Evolutionary conservation across 2,888 invertebrate species (phyloP), one percentile per base, ranked within the genome.

Genomic region (Apodemia hepburni): DNA sequence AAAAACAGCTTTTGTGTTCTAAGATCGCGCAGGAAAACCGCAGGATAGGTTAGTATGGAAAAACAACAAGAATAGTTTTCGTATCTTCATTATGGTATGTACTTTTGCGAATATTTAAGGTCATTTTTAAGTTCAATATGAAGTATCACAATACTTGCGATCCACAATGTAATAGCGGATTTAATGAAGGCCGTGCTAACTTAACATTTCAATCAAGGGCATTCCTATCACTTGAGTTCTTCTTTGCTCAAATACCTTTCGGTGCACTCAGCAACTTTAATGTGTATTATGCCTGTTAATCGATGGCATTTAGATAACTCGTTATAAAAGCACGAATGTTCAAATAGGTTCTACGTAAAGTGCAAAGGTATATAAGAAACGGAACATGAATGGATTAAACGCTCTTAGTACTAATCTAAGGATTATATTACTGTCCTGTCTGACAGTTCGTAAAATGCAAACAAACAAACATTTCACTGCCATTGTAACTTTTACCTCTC

Each of bases 151-250:
- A 57, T 57, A 27, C 27, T 29, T 47, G 45, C 27, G 7, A 27
- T 27, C 54, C 54, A 27, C 54, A 42, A 58, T 12, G 62, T 58
- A 62, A 64, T 65, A 63, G 64, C 66, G 69, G 66, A 69, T 68
- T 65, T 63, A 49, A 66, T 63, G 66, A 69, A 70, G 70, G 70
- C 66, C 65, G 66, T 51, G 64, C 65, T 65, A 67, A 69, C 65
- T 69, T 68, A 70, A 69, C 69, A 68, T 70, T 68, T 69, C 61
- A 67, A 68, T 66, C 70, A 70, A 70, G 70, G 70, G 68, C 70
- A 64, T 70, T 70, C 68, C 70, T 68, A 69, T 70, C 69, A 68
- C 70, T 68, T 63, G 54, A 57, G 54, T 57, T 57, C 54, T 57
- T 57, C 54, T 57, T 57, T 57, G 54, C 27, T 29, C 27, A 29